These are phyloP conservation scores for Achatina immaculata DNA, from an alignment of 1,140 invertebrate genomes.

Conservation along the genomic window DNA sequence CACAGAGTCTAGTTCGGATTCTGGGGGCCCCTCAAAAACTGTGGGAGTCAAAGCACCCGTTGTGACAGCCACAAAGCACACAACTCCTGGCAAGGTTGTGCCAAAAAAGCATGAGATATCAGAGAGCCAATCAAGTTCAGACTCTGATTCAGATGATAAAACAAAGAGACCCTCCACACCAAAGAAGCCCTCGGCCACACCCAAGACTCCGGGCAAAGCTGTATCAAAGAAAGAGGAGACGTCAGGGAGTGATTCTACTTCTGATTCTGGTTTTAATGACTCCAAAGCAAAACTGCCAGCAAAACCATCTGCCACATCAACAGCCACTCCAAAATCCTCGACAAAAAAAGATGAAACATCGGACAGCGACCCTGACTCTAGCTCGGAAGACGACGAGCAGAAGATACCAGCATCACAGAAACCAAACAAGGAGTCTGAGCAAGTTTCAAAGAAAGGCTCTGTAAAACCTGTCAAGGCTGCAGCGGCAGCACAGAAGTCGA, in stretches of 20 bases:
- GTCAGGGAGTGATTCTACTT: slow-evolving; percentile 36
- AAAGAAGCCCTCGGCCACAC: neutral
- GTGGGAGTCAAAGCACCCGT: neutral
- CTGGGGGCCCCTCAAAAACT: neutral
- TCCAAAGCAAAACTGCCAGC: slow-evolving; percentile 19
- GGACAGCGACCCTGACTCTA: slow-evolving; percentile 34
- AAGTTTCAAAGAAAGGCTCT: too few species aligned
- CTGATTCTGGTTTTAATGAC: slow-evolving; percentile 20
- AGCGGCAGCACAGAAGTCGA: neutral
- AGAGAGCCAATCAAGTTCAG: slow-evolving; percentile 42
- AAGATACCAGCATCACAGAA: slow-evolving; percentile 33
- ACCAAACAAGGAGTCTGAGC: too few species aligned
- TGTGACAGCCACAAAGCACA: slow-evolving; percentile 17
- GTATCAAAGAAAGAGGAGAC: slow-evolving; percentile 27
- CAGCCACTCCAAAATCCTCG: slow-evolving; percentile 23
- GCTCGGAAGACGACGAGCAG: slow-evolving; percentile 37
- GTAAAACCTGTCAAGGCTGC: too few species aligned
- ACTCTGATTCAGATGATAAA: slow-evolving; percentile 40
- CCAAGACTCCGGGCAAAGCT: neutral
- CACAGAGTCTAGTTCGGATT: slow-evolving; percentile 8
- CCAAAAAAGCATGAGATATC: slow-evolving; percentile 29
- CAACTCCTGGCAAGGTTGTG: slow-evolving; percentile 11
- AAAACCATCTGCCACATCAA: slow-evolving; percentile 18
- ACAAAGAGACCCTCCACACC: slow-evolving; percentile 32
- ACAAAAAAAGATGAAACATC: slow-evolving; percentile 25